These are phyloP conservation scores for Hololepta plana DNA, from an alignment of 2,888 invertebrate species.

Conservation along the genomic window DNA sequence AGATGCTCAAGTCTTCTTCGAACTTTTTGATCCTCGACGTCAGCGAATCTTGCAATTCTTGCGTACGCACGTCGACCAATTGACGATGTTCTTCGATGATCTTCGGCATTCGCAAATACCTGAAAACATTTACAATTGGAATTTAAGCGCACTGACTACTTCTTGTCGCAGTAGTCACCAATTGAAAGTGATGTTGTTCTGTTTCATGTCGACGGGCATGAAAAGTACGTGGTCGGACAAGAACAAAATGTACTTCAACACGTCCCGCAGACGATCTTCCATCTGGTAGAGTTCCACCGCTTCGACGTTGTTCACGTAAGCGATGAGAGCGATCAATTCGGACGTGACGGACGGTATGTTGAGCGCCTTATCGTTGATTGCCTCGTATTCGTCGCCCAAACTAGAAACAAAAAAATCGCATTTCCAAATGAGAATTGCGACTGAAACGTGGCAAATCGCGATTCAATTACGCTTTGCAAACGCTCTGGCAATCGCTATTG, in stretches of 20 bases:
- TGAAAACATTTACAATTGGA: conserved; percentile 15
- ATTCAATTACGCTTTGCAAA: conserved; percentile 50
- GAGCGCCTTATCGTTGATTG: conserved; percentile 59
- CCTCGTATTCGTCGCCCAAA: conserved; percentile 68
- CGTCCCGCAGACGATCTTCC: conserved; percentile 50
- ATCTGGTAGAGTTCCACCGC: conserved; percentile 48
- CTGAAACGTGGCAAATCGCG: no score
- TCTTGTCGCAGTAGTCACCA: conserved; percentile 34
- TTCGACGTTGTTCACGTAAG: conserved; percentile 59
- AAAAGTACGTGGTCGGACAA: conserved; percentile 66
- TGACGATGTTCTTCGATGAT: conserved; percentile 68
- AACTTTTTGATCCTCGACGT: conserved; percentile 66
- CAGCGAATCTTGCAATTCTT: conserved; percentile 71
- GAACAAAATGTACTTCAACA: conserved; percentile 59
- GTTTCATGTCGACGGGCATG: conserved; percentile 70
- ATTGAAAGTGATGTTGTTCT: conserved; percentile 72
- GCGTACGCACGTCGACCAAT: conserved; percentile 63
- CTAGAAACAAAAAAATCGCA: conserved; percentile 27
- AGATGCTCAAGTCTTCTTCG: conserved; percentile 61
- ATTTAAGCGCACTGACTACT: conserved; percentile 3
- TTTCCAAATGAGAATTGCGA: no score
- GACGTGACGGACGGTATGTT: conserved; percentile 69
- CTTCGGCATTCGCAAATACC: conserved; percentile 60
- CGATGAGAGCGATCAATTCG: conserved; percentile 66
- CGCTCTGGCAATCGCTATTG: conserved; percentile 61